Percentiles rank a stretch among this genome's conserved stretches.
These are phyloP conservation scores for Glossosoma conforme DNA, from an alignment of 1,140 invertebrate species.

Conservation along the genomic window DNA sequence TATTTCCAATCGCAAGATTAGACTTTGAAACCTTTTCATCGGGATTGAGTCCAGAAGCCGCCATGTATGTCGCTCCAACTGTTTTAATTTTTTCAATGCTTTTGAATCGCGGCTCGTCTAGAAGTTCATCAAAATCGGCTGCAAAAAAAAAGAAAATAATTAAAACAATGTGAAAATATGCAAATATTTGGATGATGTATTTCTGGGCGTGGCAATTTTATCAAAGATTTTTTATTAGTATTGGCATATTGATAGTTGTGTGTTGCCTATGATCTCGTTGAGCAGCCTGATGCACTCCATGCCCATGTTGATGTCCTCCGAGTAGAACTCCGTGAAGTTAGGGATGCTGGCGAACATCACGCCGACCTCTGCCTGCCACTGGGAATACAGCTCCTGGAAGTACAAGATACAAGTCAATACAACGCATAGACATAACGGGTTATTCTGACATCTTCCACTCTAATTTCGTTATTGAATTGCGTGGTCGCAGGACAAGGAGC, in stretches of 20 bases:
- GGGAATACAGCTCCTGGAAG: constrained; percentile 88
- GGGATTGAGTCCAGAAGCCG: constrained; percentile 91
- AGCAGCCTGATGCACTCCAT: constrained; percentile 95
- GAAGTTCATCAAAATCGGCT: constrained; percentile 88
- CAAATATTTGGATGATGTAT: too few species aligned
- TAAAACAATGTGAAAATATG: neutral
- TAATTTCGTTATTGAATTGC: too few species aligned
- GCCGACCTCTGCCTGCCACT: constrained; percentile 87
- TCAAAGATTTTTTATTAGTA: too few species aligned
- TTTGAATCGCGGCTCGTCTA: constrained; percentile 84
- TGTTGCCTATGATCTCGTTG: constrained; percentile 93
- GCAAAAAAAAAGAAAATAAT: constrained; percentile 30
- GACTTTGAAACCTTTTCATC: constrained; percentile 55
- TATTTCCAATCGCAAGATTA: neutral
- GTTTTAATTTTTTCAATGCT: constrained; percentile 99
- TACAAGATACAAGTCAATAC: constrained; percentile 16
- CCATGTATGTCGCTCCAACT: constrained; percentile 96
- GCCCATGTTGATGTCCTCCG: constrained; percentile 94
- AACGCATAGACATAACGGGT: too few species aligned
- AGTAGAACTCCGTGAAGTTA: constrained; percentile 98
- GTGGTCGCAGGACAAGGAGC: too few species aligned
- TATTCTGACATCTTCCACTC: too few species aligned
- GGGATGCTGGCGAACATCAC: constrained; percentile 98
- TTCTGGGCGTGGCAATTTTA: too few species aligned
- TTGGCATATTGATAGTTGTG: too few species aligned